Evolutionary conservation across 2,113 vertebrate species (phyloP).

Genomic region (Calypte anna): DNA sequence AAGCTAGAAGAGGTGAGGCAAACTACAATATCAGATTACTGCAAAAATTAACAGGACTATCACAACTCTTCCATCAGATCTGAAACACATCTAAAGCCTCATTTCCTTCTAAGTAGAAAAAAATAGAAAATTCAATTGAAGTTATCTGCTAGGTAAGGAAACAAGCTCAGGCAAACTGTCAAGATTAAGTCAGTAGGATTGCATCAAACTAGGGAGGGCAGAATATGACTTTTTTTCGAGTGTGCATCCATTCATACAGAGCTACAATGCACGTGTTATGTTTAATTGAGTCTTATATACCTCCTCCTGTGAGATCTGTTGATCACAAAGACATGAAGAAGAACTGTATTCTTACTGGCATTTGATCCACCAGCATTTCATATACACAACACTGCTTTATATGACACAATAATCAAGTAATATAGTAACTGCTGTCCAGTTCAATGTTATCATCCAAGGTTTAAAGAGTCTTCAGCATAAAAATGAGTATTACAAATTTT

Average conservation of each 20-base stretch:
- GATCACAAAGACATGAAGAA: neutral
- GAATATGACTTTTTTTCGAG: neutral
- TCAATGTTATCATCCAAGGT: neutral
- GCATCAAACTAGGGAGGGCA: neutral
- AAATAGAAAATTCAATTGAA: neutral
- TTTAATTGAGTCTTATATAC: neutral
- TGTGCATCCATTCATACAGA: neutral
- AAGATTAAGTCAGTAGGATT: neutral
- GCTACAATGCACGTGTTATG: neutral
- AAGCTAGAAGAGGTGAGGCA: neutral
- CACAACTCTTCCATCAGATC: neutral
- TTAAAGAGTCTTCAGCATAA: neutral
- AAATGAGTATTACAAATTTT: neutral
- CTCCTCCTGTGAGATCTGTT: neutral
- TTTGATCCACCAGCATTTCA: neutral
- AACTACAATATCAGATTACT: neutral
- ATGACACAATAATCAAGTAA: neutral
- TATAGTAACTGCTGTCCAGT: neutral
- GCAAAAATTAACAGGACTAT: neutral
- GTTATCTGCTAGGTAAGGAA: slow-evolving; percentile 8
- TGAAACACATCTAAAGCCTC: neutral
- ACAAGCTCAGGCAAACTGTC: neutral
- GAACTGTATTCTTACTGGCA: neutral
- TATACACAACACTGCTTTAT: neutral
- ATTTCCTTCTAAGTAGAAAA: neutral